These are phyloP conservation scores for Pipistrellus pygmaeus DNA, from an alignment of 2,797 vertebrate genomes.

Conservation along the genomic window DNA sequence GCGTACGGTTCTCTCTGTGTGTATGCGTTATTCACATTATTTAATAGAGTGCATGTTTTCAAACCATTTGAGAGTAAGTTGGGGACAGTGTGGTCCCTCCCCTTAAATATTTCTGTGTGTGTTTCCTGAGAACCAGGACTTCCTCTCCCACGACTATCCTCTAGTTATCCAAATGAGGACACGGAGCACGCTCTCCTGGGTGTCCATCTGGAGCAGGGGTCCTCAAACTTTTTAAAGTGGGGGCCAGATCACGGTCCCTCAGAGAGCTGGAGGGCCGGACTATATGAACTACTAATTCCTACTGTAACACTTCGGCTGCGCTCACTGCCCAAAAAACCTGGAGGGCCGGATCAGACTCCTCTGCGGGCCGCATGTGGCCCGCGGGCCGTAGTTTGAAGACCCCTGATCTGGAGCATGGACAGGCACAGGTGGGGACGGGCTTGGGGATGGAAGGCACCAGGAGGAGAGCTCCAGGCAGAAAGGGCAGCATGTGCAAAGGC, in stretches of 20 bases:
- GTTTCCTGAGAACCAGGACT: background rate
- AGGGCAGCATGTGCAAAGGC: background rate
- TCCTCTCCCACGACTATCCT: background rate
- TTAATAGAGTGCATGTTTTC: background rate
- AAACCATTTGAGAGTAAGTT: background rate
- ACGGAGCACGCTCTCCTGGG: fast-evolving
- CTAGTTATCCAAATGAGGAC: background rate
- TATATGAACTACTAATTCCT: no score
- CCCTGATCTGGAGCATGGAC: background rate
- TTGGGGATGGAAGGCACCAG: background rate
- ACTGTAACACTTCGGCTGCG: no score
- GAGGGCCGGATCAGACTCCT: no score
- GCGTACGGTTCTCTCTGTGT: background rate
- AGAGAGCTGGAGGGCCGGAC: no score
- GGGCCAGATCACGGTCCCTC: no score
- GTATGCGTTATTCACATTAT: background rate
- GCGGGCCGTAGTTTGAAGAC: no score
- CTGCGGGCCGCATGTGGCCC: no score
- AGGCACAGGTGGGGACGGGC: background rate
- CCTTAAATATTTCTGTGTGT: no score
- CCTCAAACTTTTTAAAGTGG: no score
- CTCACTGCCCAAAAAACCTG: no score
- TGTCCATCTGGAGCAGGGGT: background rate
- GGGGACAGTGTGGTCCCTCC: background rate
- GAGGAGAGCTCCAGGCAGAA: background rate